phyloP scores from a whole-genome alignment of 2,113 vertebrate genomes.

The Recurvirostra avosetta region DNA sequence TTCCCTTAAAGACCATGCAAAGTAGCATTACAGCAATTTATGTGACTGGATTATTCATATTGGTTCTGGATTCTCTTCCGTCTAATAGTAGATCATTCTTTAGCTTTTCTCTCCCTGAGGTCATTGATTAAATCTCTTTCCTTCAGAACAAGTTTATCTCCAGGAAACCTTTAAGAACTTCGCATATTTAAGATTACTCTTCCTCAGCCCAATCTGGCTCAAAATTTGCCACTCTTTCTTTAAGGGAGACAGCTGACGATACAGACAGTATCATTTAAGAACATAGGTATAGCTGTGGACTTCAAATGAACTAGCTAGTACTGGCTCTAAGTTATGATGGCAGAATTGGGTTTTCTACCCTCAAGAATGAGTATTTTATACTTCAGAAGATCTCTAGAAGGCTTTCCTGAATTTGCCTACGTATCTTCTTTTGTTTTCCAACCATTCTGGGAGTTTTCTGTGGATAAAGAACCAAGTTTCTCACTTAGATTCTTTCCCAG shows the following conservation, averaged over 20 bases:
- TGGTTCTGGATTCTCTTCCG: not conserved
- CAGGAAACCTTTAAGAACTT: not conserved
- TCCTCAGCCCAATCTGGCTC: not conserved
- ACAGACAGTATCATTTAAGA: not conserved
- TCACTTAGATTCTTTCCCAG: not conserved
- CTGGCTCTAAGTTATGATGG: not conserved
- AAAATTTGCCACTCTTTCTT: not conserved
- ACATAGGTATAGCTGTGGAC: not conserved
- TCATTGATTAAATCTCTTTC: not conserved
- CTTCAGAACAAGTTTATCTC: not conserved
- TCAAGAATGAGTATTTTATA: not conserved
- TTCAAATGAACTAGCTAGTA: not conserved
- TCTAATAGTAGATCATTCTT: not conserved
- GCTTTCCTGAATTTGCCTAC: not conserved
- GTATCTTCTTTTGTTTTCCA: not conserved
- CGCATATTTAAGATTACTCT: not conserved
- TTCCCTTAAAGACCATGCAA: not conserved
- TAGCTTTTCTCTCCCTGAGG: not conserved
- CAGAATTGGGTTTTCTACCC: not conserved
- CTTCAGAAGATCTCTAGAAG: not conserved
- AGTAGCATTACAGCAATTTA: not conserved
- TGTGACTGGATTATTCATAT: not conserved
- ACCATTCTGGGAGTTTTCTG: not conserved
- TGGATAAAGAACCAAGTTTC: not conserved
- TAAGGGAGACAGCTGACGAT: not conserved